Percentiles rank a stretch among this genome's conserved stretches.
These are phyloP conservation scores for Oncopodura yosiiana DNA, from an alignment of 1,140 invertebrate genomes.

Conservation along the genomic window DNA sequence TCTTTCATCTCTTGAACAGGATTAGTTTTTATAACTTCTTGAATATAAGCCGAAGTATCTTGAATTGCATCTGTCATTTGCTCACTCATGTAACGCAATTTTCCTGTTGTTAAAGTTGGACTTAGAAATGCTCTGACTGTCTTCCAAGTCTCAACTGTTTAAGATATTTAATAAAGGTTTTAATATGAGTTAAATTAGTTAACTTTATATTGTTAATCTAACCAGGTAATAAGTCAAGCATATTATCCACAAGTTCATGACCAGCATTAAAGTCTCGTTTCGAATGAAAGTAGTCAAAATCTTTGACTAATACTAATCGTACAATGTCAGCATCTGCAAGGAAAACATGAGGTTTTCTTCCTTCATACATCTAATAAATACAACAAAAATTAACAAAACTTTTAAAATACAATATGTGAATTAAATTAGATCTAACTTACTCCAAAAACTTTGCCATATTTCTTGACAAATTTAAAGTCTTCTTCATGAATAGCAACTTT, in stretches of 20 bases:
- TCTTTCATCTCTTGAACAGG: not conserved
- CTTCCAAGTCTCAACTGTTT: constrained; percentile 42
- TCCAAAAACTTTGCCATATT: constrained; percentile 17
- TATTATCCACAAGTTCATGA: constrained; percentile 16
- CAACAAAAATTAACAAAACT: too few relatives aligned
- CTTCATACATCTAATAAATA: constrained; percentile 14
- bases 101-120: constrained; percentile 19
- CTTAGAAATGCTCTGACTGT: constrained; percentile 10
- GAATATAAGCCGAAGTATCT: constrained; percentile 4
- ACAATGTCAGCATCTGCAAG: constrained; percentile 42
- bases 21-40: not conserved
- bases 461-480: constrained; percentile 7
- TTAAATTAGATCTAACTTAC: too few relatives aligned
- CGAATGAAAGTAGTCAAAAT: constrained; percentile 48
- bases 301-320: constrained; percentile 45
- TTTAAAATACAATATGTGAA: too few relatives aligned
- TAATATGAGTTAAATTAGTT: not conserved
- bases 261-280: constrained; percentile 30
- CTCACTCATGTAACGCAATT: constrained; percentile 19
- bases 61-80: constrained; percentile 9
- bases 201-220: not conserved
- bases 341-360: constrained; percentile 5
- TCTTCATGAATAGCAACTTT: not conserved
- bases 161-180: constrained; percentile 40
- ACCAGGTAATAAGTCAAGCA: constrained; percentile 22